Evolutionary conservation across 2,113 vertebrate species (phyloP).

Genomic region (Lanius ludovicianus): DNA sequence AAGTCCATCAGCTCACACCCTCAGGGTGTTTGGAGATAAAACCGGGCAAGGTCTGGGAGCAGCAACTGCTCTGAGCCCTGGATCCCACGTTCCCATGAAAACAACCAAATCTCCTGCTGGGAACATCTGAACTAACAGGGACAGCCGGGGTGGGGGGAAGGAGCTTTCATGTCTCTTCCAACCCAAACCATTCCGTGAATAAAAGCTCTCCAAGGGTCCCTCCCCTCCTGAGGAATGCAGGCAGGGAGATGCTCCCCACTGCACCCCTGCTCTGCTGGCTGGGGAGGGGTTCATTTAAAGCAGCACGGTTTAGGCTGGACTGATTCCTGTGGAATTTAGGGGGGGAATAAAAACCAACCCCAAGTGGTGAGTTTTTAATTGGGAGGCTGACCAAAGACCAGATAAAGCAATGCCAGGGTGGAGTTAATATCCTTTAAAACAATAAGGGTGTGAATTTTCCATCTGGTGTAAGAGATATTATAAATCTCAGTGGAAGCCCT

Average conservation of each 20-base stretch:
- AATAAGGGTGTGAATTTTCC: neutral
- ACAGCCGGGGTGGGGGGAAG: neutral
- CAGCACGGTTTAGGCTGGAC: neutral
- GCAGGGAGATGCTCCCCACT: neutral
- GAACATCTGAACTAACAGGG: neutral
- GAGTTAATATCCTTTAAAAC: conserved; percentile 1
- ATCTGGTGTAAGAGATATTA: neutral
- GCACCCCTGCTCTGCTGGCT: neutral
- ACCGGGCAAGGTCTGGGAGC: neutral
- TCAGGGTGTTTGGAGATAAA: neutral
- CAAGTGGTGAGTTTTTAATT: neutral
- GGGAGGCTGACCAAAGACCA: neutral
- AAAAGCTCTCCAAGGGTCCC: neutral
- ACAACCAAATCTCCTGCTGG: neutral
- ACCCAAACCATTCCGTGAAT: neutral
- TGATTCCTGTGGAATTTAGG: neutral
- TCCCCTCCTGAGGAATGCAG: neutral
- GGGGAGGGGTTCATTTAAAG: neutral
- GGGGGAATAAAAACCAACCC: neutral
- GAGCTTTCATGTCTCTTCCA: neutral
- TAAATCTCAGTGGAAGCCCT: conserved; percentile 57
- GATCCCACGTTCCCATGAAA: neutral
- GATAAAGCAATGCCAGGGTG: neutral
- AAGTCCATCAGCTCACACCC: neutral
- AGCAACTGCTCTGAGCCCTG: neutral